A percentile compares a stretch with the other conserved stretches of the same genome.
These are phyloP conservation scores for Rhamphomyia laevipes DNA, from an alignment of 2,888 invertebrate genomes.

Conservation along the genomic window DNA sequence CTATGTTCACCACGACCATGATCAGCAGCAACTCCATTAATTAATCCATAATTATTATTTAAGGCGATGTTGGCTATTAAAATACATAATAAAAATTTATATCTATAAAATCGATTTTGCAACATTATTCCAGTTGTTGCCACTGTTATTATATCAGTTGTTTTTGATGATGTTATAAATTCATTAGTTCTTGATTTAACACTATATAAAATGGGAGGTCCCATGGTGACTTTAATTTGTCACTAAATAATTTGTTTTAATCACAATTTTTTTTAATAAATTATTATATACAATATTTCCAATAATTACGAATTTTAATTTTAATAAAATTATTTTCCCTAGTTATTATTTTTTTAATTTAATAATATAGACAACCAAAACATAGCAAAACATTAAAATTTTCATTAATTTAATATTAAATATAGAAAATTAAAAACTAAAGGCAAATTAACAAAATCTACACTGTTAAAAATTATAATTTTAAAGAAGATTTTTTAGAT, in stretches of 20 bases:
- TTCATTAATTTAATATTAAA: constrained; percentile 38
- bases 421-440: no score
- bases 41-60: not conserved
- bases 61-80: constrained; percentile 1
- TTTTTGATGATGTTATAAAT: not conserved
- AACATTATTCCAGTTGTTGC: not conserved
- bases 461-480: no score
- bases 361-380: no score
- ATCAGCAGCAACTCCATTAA: not conserved
- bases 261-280: not conserved
- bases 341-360: not conserved
- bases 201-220: not conserved
- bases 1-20: not conserved
- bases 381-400: no score
- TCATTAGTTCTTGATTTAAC: not conserved
- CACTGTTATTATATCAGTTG: not conserved
- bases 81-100: not conserved
- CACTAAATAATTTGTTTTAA: no score
- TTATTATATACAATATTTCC: not conserved
- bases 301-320: no score
- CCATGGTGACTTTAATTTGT: not conserved
- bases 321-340: not conserved
- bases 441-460: no score
- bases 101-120: not conserved
- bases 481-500: no score